Percentiles rank a stretch among this genome's conserved stretches.
Evolutionary conservation across 1,140 invertebrate species (phyloP).

Genomic region (Drosophila sturtevanti): DNA sequence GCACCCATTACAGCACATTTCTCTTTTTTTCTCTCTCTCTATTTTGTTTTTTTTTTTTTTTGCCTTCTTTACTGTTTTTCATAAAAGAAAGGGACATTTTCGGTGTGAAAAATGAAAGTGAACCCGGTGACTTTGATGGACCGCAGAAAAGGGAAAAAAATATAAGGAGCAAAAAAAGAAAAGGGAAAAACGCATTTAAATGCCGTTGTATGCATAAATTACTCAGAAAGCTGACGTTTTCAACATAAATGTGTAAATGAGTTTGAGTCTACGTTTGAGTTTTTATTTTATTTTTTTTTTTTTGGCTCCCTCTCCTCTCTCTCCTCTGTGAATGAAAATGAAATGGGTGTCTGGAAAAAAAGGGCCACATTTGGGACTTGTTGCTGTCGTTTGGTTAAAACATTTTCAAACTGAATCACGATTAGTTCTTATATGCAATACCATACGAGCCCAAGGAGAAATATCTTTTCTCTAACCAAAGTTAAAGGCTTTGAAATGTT

Average conservation of each 20-base stretch:
- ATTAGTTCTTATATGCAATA: neutral
- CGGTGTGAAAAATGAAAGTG: constrained; percentile 67
- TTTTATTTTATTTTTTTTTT: neutral
- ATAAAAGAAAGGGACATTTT: constrained; percentile 42
- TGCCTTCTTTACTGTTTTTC: neutral
- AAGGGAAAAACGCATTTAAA: constrained; percentile 62
- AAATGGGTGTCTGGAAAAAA: constrained; percentile 42
- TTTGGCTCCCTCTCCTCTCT: neutral
- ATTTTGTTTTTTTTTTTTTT: no score
- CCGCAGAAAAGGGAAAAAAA: constrained; percentile 1
- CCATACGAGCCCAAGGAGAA: neutral
- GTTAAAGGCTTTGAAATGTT: neutral
- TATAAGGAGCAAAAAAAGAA: neutral
- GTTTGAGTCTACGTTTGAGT: constrained; percentile 34
- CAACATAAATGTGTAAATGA: constrained; percentile 65
- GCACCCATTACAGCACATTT: constrained; percentile 67
- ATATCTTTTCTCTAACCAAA: neutral
- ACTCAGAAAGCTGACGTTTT: constrained; percentile 54
- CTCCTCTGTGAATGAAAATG: constrained; percentile 37
- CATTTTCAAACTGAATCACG: constrained; percentile 12
- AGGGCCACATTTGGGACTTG: constrained; percentile 32
- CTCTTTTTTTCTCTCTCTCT: constrained; percentile 23
- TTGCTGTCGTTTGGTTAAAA: constrained; percentile 37
- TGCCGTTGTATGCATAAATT: constrained; percentile 70
- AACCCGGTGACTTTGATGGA: constrained; percentile 36